Base-by-base conservation (phyloP, 2,888 invertebrate genomes). In the Zhengitettix transpicula region DNA sequence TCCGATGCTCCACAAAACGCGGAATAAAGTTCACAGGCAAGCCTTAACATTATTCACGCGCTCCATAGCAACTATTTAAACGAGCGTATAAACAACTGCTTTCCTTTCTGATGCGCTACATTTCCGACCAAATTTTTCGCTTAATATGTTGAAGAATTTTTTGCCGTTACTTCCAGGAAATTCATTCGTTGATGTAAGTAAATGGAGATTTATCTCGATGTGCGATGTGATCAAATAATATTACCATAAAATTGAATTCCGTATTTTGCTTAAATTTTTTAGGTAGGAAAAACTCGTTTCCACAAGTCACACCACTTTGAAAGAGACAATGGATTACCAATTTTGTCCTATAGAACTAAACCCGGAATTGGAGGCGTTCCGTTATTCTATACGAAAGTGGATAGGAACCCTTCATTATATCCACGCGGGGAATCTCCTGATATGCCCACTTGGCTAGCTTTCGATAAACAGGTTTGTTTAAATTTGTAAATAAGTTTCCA, bases 361-460 rank as follows among this genome's bases (percentile, higher is more conserved):
- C 78, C 82, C 0, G 78, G 81, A 28, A 76, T 81, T 62, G 80
- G 82, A 61, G 81, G 82, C 0, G 75, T 74, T 55, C 77, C 78
- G 1, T 67, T 75, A 40, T 72, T 76, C 1, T 80, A 76, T 60
- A 75, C 76, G 63, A 73, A 75, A 10, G 68, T 73, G 0, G 71
- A 77, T 59, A 77, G 78, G 60, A 78, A 79, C 67, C 86, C 87
- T 0, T 86, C 87, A 0, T 70, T 86, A 56, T 89, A 87, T 73
- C 83, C 86, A 1, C 78, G 85, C 15, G 87, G 87, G 65, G 84
- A 85, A 69, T 84, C 83, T 0, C 80, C 83, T 0, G 85, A 85
- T 65, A 70, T 87, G 56, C 93, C 94, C 0, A 75, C 88, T 0
- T 95, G 93, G 93, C 78, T 94, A 58, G 85, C 87, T 61, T 91